These are phyloP conservation scores for Lithobates sylvaticus DNA, from an alignment of 2,797 vertebrate genomes.

Conservation along the genomic window DNA sequence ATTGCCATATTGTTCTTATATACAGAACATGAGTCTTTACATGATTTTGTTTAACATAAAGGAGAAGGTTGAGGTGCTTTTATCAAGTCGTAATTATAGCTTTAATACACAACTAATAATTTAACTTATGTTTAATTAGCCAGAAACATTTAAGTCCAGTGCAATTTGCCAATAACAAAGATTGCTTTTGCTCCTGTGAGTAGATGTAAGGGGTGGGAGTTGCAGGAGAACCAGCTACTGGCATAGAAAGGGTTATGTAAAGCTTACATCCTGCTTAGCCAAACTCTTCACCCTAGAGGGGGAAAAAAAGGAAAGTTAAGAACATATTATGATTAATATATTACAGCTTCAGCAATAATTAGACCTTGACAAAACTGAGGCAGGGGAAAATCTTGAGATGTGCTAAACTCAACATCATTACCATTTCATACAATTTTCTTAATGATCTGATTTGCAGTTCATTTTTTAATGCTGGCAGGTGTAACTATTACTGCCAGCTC, in stretches of 20 bases:
- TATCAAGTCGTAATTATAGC: neutral
- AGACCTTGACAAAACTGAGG: slow-evolving; percentile 40
- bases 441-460: slow-evolving; percentile 56
- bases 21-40: too few species aligned
- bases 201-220: neutral
- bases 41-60: neutral
- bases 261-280: slow-evolving; percentile 24
- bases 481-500: slow-evolving; percentile 39
- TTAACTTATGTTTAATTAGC: slow-evolving; percentile 33
- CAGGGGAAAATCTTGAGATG: slow-evolving; percentile 39
- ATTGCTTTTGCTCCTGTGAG: slow-evolving; percentile 10
- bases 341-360: slow-evolving; percentile 48
- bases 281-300: slow-evolving; percentile 13
- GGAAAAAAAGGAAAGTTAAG: slow-evolving; percentile 21
- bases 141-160: slow-evolving; percentile 17
- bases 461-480: slow-evolving; percentile 48
- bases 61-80: neutral
- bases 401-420: slow-evolving; percentile 53
- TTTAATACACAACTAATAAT: slow-evolving; percentile 36
- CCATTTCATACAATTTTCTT: slow-evolving; percentile 50
- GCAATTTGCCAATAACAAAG: slow-evolving; percentile 5
- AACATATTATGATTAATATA: slow-evolving; percentile 52
- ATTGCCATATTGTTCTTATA: neutral
- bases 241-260: slow-evolving; percentile 11
- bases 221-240: neutral